Conservation (phyloP, 1,140 invertebrate species). For the Sinella curviseta region DNA sequence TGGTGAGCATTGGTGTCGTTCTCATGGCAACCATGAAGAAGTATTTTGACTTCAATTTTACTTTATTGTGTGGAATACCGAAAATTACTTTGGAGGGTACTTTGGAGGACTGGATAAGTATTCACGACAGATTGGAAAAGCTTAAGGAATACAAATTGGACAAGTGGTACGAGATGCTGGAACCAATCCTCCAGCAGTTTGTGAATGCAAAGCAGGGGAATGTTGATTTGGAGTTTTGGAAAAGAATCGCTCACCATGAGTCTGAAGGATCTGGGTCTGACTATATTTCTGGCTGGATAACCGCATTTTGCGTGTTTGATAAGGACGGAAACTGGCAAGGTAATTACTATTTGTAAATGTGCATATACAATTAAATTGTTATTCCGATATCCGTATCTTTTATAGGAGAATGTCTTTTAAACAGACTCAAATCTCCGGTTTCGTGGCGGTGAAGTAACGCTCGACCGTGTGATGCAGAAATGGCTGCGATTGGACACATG, state of each 20-base stretch:
- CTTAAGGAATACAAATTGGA: constrained; percentile 29
- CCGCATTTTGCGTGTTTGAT: constrained; percentile 11
- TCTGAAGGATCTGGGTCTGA: constrained; percentile 3
- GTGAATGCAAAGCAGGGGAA: constrained; percentile 22
- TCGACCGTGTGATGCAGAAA: neutral
- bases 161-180: constrained; percentile 27
- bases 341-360: neutral
- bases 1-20: constrained; percentile 22
- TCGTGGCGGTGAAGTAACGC: no score
- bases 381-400: no score
- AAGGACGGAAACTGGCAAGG: constrained; percentile 10
- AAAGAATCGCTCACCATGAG: constrained; percentile 15
- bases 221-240: constrained; percentile 32
- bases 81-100: constrained; percentile 28
- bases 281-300: constrained; percentile 16
- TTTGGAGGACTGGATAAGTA: constrained; percentile 29
- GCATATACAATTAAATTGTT: neutral
- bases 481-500: neutral
- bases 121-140: constrained; percentile 28
- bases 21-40: constrained; percentile 35
- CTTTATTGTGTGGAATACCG: constrained; percentile 34
- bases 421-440: neutral
- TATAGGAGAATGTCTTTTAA: neutral
- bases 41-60: constrained; percentile 37
- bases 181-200: constrained; percentile 30